Base-by-base conservation (phyloP, 2,888 invertebrate species). In the Leucophenga montana region DNA sequence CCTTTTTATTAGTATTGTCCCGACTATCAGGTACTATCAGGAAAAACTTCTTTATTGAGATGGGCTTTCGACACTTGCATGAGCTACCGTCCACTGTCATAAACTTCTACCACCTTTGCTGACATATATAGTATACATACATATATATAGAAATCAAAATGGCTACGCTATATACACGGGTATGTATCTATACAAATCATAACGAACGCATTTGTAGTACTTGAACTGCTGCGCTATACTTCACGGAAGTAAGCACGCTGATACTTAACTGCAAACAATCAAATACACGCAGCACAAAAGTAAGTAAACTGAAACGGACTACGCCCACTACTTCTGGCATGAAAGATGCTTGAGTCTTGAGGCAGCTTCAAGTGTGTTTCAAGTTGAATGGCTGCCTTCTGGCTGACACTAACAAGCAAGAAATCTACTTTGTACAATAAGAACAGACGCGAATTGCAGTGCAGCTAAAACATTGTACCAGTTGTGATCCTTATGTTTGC, bases 401-500 rank as follows among this genome's bases (percentile, higher is more conserved):
- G 14, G 20, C 20, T 20, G n/a, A 44, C 62, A 20, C 62, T 62
- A 39, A 20, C 31, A 39, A 39, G 62, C 9, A 39, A 62, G 62
- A 62, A 39, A 39, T 39, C 64, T 57, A 69, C 64, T 65, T 68
- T 67, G 68, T 72, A 69, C 72, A 59, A 65, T 61, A 56, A 68
- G 54, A 44, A 70, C 14, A 18, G 62, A 14, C 31, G 31, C 54
- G 66, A 71, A 31, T 56, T 65, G 59, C 68, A 71, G 54, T 66
- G 70, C 46, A 54, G 71, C 71, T 69, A 50, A 73, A 73, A 70
- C 68, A 71, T 70, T 71, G 66, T 31, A n/a, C n/a, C 50, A 48
- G 67, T 62, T 66, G 64, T 46, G 72, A 76, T 78, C 71, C 76
- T 79, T 74, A 73, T 74, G 77, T 72, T 56, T 65, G 73, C 74